Evolutionary conservation across 1,140 invertebrate species (phyloP), one percentile per base, ranked within the genome.

Genomic region (Drosophila hydei): DNA sequence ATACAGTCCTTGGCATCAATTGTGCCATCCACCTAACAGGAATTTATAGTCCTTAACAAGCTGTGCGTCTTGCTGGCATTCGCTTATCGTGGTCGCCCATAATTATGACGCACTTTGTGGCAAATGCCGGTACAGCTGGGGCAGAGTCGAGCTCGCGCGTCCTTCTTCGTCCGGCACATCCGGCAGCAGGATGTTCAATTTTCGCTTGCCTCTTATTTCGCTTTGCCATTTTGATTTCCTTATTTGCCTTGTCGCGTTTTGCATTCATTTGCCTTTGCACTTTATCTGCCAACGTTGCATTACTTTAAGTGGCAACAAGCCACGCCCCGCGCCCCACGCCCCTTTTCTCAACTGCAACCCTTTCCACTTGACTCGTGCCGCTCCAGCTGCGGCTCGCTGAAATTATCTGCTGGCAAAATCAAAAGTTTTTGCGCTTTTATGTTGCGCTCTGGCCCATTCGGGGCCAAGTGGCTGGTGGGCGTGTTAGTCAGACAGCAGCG

Each of bases 141-240:
- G 11, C 47, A 16, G 47, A 14, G 47, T 51, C 45, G 8, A 9
- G 12, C 16, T 23, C 40, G 65, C 59, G 42, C 33, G 8, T 27
- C 38, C 54, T 25, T 38, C 48, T 23, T 54, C 52, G 33, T 40
- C 55, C 79, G 67, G 62, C 67, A 78, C 80, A 84, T 87, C 80
- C 81, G 80, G 80, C 77, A 45, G 74, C 80, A 87, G 80, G 80
- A 85, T 85, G 81, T 85, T 85, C 74, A 87, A 87, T 85, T 85
- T 85, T 87, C 80, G 81, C 83, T 80, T 62, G 80, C 71, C 77
- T 81, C 79, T 85, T 80, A 80, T 87, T 84, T 75, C 64, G 80
- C 81, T 80, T 70, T 59, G 77, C 78, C 81, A 80, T 85, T 85
- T 87, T 85, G 80, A 85, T 85, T 85, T 85, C 80, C 80, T 85